These are phyloP conservation scores for Boleophthalmus pectinirostris DNA, from an alignment of 2,113 vertebrate species.

Conservation along the genomic window DNA sequence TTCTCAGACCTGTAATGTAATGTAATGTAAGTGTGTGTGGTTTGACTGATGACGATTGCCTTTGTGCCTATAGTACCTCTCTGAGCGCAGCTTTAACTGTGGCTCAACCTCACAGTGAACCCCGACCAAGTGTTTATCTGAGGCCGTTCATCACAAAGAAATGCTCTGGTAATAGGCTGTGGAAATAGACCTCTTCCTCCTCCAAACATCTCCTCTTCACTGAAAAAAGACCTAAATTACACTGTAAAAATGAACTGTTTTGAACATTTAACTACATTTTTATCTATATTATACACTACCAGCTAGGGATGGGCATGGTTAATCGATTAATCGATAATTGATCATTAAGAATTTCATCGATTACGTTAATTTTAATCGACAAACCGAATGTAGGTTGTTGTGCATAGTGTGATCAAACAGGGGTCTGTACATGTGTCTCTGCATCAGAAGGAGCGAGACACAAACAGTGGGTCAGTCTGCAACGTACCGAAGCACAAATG, in stretches of 20 bases:
- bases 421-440: too few relatives aligned
- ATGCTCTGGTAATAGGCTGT: not conserved
- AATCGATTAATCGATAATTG: too few relatives aligned
- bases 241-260: not conserved
- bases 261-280: too few relatives aligned
- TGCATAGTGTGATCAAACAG: too few relatives aligned
- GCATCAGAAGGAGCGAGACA: too few relatives aligned
- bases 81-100: conserved; percentile 20
- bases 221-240: not conserved
- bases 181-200: not conserved
- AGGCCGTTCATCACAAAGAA: conserved; percentile 7
- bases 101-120: conserved; percentile 14
- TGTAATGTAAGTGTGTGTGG: conserved; percentile 23
- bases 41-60: conserved; percentile 11
- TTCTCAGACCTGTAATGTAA: conserved; percentile 25
- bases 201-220: not conserved
- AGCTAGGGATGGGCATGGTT: too few relatives aligned
- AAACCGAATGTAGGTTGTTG: too few relatives aligned
- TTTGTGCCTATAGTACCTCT: conserved; percentile 22
- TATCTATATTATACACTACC: not conserved
- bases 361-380: too few relatives aligned
- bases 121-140: conserved; percentile 5
- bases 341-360: too few relatives aligned
- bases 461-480: too few relatives aligned
- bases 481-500: too few relatives aligned